Percentiles rank a stretch among this genome's conserved stretches.
phyloP scores from a whole-genome alignment of 1,140 invertebrate genomes.

The Eurosta solidaginis region DNA sequence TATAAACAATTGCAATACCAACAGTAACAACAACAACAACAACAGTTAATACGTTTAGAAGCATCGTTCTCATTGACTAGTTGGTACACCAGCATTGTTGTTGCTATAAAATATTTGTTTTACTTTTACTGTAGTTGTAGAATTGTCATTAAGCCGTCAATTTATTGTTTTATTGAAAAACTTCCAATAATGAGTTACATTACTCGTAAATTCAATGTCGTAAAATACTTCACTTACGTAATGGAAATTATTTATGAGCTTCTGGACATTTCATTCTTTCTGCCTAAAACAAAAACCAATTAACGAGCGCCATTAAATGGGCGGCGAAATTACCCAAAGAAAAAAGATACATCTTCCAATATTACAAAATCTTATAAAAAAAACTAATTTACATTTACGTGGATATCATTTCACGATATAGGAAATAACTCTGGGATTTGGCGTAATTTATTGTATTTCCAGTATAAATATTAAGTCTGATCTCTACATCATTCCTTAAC shows the following conservation, averaged over 20 bases:
- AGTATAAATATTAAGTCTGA: too few relatives aligned
- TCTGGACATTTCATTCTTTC: neutral
- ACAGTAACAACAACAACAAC: neutral
- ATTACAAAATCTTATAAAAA: neutral
- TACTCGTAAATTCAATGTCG: constrained; percentile 8
- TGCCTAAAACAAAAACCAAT: neutral
- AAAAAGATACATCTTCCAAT: neutral
- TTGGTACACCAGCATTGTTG: too few relatives aligned
- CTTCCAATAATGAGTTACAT: constrained; percentile 25
- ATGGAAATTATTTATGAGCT: constrained; percentile 15
- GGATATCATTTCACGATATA: too few relatives aligned
- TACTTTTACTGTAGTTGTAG: neutral
- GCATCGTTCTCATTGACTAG: too few relatives aligned
- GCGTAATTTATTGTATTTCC: too few relatives aligned
- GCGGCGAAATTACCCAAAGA: neutral
- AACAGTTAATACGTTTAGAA: too few relatives aligned
- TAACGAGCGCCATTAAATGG: neutral
- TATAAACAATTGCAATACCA: constrained; percentile 12
- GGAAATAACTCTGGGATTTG: too few relatives aligned
- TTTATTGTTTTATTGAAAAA: constrained; percentile 15
- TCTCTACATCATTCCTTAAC: too few relatives aligned
- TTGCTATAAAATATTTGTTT: neutral
- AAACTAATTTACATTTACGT: neutral
- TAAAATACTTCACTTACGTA: constrained; percentile 18
- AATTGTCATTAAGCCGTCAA: constrained; percentile 21